Evolutionary conservation across 1,140 invertebrate genomes (phyloP).

Genomic region (Trichonephila inaurata): DNA sequence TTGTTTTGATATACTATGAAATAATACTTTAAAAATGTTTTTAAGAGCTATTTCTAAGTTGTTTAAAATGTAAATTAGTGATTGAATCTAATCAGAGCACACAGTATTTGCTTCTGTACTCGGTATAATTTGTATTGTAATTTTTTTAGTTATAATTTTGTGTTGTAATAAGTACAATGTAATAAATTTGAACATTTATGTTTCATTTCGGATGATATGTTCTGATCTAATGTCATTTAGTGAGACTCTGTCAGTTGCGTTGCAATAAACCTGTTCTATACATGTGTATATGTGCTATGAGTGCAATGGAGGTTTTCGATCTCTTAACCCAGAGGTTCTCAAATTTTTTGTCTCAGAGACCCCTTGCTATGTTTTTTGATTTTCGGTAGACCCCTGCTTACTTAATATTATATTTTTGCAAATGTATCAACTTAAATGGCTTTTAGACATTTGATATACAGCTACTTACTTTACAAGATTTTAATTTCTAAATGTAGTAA

Average conservation of each 20-base stretch:
- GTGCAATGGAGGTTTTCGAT: background rate
- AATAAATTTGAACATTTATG: background rate
- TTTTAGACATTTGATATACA: too few relatives aligned
- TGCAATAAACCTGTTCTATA: background rate
- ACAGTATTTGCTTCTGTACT: background rate
- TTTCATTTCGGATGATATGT: background rate
- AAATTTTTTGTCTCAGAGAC: too few relatives aligned
- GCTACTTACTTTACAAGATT: too few relatives aligned
- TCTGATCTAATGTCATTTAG: background rate
- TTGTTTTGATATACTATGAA: too few relatives aligned
- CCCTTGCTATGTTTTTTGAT: too few relatives aligned
- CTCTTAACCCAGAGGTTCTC: too few relatives aligned
- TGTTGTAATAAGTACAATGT: background rate
- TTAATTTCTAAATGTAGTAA: too few relatives aligned
- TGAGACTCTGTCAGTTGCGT: background rate
- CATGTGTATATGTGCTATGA: background rate
- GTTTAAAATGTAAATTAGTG: background rate
- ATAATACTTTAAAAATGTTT: too few relatives aligned
- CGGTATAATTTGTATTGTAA: background rate
- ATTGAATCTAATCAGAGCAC: background rate
- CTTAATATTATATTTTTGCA: too few relatives aligned
- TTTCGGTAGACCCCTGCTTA: too few relatives aligned
- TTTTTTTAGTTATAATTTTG: background rate
- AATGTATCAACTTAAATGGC: too few relatives aligned
- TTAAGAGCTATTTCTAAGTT: background rate